Evolutionary conservation across 2,113 vertebrate species (phyloP), one percentile per base, ranked within the genome.

Genomic region (Rhipidura dahli): DNA sequence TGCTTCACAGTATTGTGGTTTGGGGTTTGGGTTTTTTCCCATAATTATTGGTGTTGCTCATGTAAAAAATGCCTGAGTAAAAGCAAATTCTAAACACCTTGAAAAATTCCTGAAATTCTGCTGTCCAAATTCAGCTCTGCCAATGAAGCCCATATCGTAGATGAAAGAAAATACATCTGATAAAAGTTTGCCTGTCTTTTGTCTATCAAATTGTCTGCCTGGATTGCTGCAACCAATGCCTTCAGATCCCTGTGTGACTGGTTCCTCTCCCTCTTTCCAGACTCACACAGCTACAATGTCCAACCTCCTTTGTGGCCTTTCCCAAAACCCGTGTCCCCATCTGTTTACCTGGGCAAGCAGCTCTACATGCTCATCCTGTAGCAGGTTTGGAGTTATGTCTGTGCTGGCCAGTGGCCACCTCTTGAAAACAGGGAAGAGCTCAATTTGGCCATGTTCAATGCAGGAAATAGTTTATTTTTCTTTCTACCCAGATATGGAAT

Each of bases 281-380:
- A 44, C 24, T 71, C n/a, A 11, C 30, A 37, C 0, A 0, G 22
- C 19, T 37, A 21, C 0, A 0, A 30, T 37, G 39, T 80, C 54
- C 30, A 63, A 21, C 31, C 71, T 90, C 78, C 60, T 33, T 33
- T 0, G 0, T 64, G 82, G 42, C 70, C 82, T 70, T 87, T 81
- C 73, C n/a, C 39, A 82, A 83, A 82, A 33, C 35, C 42, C 31
- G 1, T 9, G 1, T 61, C 69, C 64, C 84, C 73, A 70, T 54
- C 81, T 75, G 39, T 66, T 64, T 40, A 68, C 56, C 87, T 79
- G 57, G 84, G 53, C 49, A 40, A 42, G 42, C 59, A 65, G 54
- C 54, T 20, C 50, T 40, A 2, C 7, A 8, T 20, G 35, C 31
- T 83, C 47, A 23, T 66, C 57, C 70, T 82, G 77, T 44, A 44